Evolutionary conservation across 1,140 invertebrate genomes (phyloP).

Genomic region (Babylonia areolata): DNA sequence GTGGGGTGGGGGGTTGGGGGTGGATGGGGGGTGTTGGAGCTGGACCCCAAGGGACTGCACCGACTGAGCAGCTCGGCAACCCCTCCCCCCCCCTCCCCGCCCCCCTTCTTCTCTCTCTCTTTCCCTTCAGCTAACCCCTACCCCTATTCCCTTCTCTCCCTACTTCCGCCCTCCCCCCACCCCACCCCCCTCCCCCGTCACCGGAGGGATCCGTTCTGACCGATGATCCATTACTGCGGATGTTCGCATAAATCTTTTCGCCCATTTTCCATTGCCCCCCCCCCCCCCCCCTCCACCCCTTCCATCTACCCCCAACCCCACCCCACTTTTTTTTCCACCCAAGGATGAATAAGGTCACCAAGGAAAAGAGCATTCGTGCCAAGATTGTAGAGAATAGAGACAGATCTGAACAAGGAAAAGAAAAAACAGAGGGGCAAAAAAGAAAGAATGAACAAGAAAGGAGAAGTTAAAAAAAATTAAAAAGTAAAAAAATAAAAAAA

Average conservation of each 20-base stretch:
- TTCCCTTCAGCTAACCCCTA: not conserved
- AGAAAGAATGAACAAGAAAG: not conserved
- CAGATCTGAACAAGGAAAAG: not conserved
- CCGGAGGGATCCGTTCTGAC: slow-evolving; percentile 45
- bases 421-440: not conserved
- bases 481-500: not conserved
- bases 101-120: not conserved
- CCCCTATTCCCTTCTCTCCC: too few species aligned
- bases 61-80: too few species aligned
- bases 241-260: slow-evolving; percentile 35
- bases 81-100: not conserved
- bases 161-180: not conserved
- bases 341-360: not conserved
- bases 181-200: slow-evolving; percentile 16
- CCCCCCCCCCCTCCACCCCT: not conserved
- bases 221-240: slow-evolving; percentile 42
- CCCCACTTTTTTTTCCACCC: too few species aligned
- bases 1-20: too few species aligned
- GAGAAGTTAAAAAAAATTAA: not conserved
- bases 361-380: not conserved
- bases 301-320: not conserved
- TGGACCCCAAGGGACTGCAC: too few species aligned
- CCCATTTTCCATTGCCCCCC: not conserved
- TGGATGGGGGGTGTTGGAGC: too few species aligned
- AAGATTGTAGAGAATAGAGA: not conserved